Evolutionary conservation across 2,113 vertebrate genomes (phyloP).

Genomic region (Pardalotus punctatus): DNA sequence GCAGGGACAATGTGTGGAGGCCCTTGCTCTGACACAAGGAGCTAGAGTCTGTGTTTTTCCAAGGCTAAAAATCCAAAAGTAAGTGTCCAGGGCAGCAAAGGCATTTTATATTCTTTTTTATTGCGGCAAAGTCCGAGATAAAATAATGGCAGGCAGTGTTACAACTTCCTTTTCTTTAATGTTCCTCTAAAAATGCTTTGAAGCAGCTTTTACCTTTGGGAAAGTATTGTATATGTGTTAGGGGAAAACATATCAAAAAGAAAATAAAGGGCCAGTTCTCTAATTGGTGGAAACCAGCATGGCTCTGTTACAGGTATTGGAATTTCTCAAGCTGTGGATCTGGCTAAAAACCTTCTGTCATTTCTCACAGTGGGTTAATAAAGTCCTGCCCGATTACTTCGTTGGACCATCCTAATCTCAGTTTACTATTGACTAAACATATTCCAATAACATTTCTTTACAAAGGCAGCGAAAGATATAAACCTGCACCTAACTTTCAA

Average conservation of each 20-base stretch:
- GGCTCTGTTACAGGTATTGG: background rate
- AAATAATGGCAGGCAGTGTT: slow-evolving; percentile 59
- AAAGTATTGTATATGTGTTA: slow-evolving; percentile 41
- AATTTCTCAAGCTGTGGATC: slow-evolving; percentile 6
- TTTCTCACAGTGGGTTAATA: background rate
- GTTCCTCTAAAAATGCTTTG: slow-evolving; percentile 53
- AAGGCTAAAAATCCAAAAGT: slow-evolving; percentile 55
- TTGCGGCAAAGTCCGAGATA: slow-evolving; percentile 46
- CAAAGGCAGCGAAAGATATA: background rate
- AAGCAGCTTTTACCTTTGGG: slow-evolving; percentile 60
- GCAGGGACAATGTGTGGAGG: slow-evolving; percentile 67
- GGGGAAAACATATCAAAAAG: slow-evolving; percentile 41
- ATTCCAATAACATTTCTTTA: background rate
- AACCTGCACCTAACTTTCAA: background rate
- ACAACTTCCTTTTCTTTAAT: slow-evolving; percentile 69
- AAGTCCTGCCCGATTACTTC: background rate
- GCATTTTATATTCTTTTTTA: slow-evolving; percentile 63
- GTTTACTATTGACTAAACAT: background rate
- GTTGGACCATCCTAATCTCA: background rate
- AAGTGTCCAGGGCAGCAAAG: slow-evolving; percentile 33
- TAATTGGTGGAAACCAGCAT: slow-evolving; percentile 41
- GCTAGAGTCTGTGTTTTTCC: slow-evolving; percentile 38
- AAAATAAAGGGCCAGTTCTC: slow-evolving; percentile 33
- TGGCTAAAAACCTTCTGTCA: background rate
- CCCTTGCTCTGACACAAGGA: slow-evolving; percentile 62